Base-by-base conservation (phyloP, 2,888 invertebrate species). In the Coenonympha arcania region DNA sequence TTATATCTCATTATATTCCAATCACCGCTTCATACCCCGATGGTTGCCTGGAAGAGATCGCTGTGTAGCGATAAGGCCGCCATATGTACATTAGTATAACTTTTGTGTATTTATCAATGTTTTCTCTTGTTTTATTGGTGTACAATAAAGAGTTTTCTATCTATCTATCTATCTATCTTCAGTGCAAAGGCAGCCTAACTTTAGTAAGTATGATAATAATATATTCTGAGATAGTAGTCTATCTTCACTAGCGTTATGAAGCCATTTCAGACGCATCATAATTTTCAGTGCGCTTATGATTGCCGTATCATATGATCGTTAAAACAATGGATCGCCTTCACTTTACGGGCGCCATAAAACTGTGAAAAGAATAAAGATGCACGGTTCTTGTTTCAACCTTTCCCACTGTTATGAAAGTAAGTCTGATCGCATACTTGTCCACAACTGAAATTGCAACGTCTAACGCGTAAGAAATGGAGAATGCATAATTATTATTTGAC, bases 261-360 rank as follows among this genome's bases (percentile, higher is more conserved):
- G 9, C 9, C 15, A 5, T 22, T 33, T 43, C 13, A 33, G 9
- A 22, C 28, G 33, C 46, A n/a, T 45, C 39, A 43, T 42, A 42
- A n/a, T 26, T 24, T 55, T 40, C 49, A 52, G 44, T 44, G 40
- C 43, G 19, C 43, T 52, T 52, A 47, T 55, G 44, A 47, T 53
- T 40, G 43, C 44, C 36, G 11, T 26, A 28, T 34, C 49, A 28
- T 47, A 28, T 19, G 44, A 49, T 45, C 51, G 33, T 54, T 50
- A 52, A 54, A 56, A 51, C 51, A 50, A 54, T 45, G 44, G 41
- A 56, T 52, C 46, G 54, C 44, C 50, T 31, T 31, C 44, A 22
- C 16, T 52, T 48, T 49, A 56, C 37, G 51, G 43, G 15, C n/a
- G 15, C 43, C 49, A 33, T 54, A 40, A 53, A 53, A 47, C 16